These are phyloP conservation scores for Beris morrisii DNA, from an alignment of 2,888 invertebrate genomes.

Conservation along the genomic window DNA sequence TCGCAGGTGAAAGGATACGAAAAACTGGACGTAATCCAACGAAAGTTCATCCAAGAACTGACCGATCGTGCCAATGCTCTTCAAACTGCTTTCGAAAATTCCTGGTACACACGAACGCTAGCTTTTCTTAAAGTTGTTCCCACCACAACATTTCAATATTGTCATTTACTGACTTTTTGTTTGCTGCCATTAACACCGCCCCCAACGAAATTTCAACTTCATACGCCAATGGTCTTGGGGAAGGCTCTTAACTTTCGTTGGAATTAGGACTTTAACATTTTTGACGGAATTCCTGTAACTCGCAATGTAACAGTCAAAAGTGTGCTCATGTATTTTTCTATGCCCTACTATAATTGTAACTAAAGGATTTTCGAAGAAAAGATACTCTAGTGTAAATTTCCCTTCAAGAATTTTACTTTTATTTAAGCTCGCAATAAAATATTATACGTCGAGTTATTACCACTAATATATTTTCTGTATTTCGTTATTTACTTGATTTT, in stretches of 20 bases:
- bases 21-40: constrained; percentile 5
- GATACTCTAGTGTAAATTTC: too few relatives aligned
- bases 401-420: too few relatives aligned
- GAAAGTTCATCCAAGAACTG: constrained; percentile 15
- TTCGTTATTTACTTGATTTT: too few relatives aligned
- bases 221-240: neutral
- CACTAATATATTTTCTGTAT: too few relatives aligned
- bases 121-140: neutral
- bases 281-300: too few relatives aligned
- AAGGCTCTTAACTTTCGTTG: constrained; percentile 8
- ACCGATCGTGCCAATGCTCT: neutral
- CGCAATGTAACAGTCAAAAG: too few relatives aligned
- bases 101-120: neutral
- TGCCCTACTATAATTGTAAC: too few relatives aligned
- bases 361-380: too few relatives aligned
- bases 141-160: constrained; percentile 3
- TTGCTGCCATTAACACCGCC: constrained; percentile 23
- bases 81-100: neutral
- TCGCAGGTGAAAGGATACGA: constrained; percentile 11
- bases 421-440: too few relatives aligned
- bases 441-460: too few relatives aligned
- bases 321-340: too few relatives aligned
- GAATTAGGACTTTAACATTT: neutral
- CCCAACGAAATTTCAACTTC: neutral
- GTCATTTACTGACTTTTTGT: neutral